Evolutionary conservation across 1,140 invertebrate genomes (phyloP).

Genomic region (Uloborus diversus): DNA sequence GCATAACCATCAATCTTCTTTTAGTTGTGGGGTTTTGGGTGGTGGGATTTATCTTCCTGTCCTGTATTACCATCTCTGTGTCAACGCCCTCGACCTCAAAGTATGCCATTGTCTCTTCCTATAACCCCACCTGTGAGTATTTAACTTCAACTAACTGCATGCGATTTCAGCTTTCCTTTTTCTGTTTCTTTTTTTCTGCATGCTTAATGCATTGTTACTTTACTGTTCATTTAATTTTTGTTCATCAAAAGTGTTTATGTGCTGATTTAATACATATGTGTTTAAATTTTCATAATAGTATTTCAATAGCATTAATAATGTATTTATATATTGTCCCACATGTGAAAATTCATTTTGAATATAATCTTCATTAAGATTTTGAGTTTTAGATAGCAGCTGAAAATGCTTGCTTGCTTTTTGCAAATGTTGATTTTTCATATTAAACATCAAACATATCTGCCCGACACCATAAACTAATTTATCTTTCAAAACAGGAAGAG

Average conservation of each 20-base stretch:
- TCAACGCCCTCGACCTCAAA: conserved; percentile 41
- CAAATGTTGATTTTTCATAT: no score
- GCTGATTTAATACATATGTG: no score
- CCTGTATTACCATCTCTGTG: conserved; percentile 40
- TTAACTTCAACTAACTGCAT: not conserved
- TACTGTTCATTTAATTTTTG: not conserved
- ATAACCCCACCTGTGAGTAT: conserved; percentile 50
- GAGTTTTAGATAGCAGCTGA: no score
- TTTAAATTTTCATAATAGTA: no score
- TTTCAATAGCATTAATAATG: no score
- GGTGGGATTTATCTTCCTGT: conserved; percentile 51
- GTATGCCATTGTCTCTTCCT: conserved; percentile 46
- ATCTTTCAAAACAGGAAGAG: conserved; percentile 45
- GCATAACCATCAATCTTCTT: conserved; percentile 18
- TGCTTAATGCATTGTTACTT: not conserved
- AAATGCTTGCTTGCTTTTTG: no score
- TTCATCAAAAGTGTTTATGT: not conserved
- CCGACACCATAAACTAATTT: no score
- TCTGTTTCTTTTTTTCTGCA: not conserved
- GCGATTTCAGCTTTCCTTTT: not conserved
- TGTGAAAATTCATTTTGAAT: no score
- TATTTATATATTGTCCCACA: no score
- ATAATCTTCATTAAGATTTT: no score
- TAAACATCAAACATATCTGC: no score
- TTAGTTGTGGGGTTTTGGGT: conserved; percentile 54